Conservation (phyloP, 2,888 invertebrate species). For the Andrena praecox region DNA sequence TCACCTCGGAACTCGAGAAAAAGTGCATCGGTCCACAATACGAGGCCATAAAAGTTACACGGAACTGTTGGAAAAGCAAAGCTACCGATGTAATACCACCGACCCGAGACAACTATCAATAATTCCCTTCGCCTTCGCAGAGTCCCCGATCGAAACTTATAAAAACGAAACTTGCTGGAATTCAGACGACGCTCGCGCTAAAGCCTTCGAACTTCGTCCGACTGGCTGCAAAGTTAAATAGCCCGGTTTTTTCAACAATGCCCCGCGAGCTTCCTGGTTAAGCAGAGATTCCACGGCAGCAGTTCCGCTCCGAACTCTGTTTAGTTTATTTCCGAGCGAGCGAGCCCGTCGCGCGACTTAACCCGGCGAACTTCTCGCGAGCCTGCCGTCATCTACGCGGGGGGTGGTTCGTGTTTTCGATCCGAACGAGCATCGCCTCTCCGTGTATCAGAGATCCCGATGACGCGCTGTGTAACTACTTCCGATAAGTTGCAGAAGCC, state of each 20-base stretch:
- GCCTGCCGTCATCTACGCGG: neutral
- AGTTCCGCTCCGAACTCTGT: constrained; percentile 13
- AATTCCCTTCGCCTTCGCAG: neutral
- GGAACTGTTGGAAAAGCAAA: neutral
- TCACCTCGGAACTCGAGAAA: no score
- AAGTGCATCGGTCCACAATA: no score
- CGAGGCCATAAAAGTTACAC: no score
- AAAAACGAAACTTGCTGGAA: neutral
- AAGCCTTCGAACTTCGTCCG: neutral
- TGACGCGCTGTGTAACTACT: constrained; percentile 29
- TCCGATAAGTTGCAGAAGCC: constrained; percentile 28
- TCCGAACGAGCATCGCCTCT: constrained; percentile 18
- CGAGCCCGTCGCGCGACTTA: constrained; percentile 8
- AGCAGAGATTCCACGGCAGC: constrained; percentile 2
- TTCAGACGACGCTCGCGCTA: neutral
- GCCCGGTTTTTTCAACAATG: neutral
- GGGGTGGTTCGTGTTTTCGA: constrained; percentile 15
- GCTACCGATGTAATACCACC: neutral
- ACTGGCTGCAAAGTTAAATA: constrained; percentile 6
- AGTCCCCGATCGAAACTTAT: neutral
- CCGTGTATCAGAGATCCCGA: constrained; percentile 25
- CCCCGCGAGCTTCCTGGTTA: neutral
- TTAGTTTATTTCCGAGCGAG: constrained; percentile 42
- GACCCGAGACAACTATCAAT: neutral
- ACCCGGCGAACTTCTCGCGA: constrained; percentile 15